A percentile compares a stretch with the other conserved stretches of the same genome.
These are phyloP conservation scores for Drosophila neocordata DNA, from an alignment of 1,140 invertebrate species.

Conservation along the genomic window DNA sequence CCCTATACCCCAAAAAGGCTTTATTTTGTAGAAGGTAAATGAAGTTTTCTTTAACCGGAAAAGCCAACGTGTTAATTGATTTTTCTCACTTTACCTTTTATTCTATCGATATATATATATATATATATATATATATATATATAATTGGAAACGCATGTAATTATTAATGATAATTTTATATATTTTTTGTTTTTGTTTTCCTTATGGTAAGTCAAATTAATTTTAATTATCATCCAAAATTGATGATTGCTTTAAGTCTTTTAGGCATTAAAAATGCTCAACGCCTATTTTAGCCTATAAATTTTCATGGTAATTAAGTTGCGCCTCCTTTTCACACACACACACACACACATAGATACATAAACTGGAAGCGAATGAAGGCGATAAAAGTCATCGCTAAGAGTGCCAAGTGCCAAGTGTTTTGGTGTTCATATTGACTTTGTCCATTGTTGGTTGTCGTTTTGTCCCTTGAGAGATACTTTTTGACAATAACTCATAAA, in stretches of 20 bases:
- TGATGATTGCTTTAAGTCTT: conserved; percentile 34
- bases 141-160: neutral
- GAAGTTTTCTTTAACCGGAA: neutral
- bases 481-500: conserved; percentile 74
- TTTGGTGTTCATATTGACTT: conserved; percentile 14
- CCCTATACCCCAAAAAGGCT: neutral
- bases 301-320: conserved; percentile 62
- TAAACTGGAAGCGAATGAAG: neutral
- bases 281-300: conserved; percentile 63
- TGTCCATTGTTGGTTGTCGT: conserved; percentile 6
- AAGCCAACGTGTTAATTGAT: neutral
- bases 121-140: no score
- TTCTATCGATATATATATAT: neutral
- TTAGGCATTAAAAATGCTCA: conserved; percentile 47
- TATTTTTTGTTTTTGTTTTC: neutral
- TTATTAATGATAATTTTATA: neutral
- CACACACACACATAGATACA: neutral
- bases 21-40: no score
- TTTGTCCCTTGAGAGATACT: conserved; percentile 44
- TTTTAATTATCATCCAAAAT: conserved; percentile 42
- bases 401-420: conserved; percentile 29
- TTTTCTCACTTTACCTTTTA: neutral
- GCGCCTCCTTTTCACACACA: conserved; percentile 26
- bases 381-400: conserved; percentile 52
- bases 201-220: conserved; percentile 37